These are phyloP conservation scores for Sebastes diploproa DNA, from an alignment of 2,797 vertebrate species.

Conservation along the genomic window DNA sequence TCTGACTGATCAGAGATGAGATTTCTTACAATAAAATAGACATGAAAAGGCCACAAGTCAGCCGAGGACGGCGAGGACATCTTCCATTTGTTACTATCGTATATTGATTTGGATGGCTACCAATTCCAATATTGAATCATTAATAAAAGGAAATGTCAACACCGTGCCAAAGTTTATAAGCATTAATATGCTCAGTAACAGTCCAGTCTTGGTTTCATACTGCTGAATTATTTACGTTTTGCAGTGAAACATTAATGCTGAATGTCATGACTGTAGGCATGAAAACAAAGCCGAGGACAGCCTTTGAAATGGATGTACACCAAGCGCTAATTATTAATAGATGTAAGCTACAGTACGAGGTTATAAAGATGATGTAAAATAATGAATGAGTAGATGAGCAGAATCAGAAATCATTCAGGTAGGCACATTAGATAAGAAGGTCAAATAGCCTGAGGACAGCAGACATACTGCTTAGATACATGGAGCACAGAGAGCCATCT, in stretches of 20 bases:
- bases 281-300: constrained; percentile 39
- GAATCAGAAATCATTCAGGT: constrained; percentile 35
- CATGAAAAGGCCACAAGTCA: constrained; percentile 4
- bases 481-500: constrained; percentile 34
- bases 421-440: constrained; percentile 21
- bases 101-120: constrained; percentile 53
- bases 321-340: neutral
- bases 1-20: constrained; percentile 8
- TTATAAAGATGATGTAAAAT: constrained; percentile 22
- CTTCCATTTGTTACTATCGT: constrained; percentile 16
- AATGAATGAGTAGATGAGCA: neutral
- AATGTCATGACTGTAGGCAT: constrained; percentile 44
- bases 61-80: neutral
- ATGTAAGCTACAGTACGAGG: neutral
- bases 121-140: constrained; percentile 54
- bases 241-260: constrained; percentile 54
- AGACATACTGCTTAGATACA: constrained; percentile 44
- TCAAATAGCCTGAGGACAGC: constrained; percentile 36
- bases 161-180: constrained; percentile 37
- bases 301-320: constrained; percentile 9
- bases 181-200: constrained; percentile 41
- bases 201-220: constrained; percentile 34
- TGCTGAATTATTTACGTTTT: constrained; percentile 57
- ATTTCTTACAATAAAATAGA: neutral
- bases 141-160: constrained; percentile 61